Evolutionary conservation across 2,888 invertebrate genomes (phyloP).

Genomic region (Volucella bombylans): DNA sequence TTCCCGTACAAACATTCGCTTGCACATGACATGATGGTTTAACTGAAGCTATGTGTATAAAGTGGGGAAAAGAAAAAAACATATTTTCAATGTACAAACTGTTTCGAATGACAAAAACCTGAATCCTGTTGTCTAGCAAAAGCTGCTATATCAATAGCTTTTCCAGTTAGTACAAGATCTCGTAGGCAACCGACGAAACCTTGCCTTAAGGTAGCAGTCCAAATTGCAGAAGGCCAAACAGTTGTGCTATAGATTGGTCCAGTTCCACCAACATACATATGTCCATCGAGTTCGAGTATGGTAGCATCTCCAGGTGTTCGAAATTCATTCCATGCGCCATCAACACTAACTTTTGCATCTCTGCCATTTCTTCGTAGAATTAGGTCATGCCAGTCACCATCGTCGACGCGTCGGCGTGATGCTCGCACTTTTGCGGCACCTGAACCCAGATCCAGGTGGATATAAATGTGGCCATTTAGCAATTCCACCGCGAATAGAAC

Average conservation of each 20-base stretch:
- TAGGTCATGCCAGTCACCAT: slow-evolving; percentile 96
- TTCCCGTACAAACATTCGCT: slow-evolving; percentile 90
- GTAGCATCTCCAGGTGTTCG: slow-evolving; percentile 94
- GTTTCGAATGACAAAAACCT: slow-evolving; percentile 83
- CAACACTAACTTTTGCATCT: slow-evolving; percentile 94
- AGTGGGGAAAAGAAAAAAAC: slow-evolving; percentile 57
- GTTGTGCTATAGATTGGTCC: slow-evolving; percentile 90
- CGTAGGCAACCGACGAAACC: slow-evolving; percentile 97
- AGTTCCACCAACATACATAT: slow-evolving; percentile 94
- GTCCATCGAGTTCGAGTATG: slow-evolving; percentile 93
- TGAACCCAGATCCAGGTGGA: slow-evolving; percentile 95
- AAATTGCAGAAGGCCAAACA: slow-evolving; percentile 91
- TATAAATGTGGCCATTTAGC: slow-evolving; percentile 95
- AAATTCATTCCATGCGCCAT: slow-evolving; percentile 93
- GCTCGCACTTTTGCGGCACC: slow-evolving; percentile 94
- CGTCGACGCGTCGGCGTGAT: slow-evolving; percentile 91
- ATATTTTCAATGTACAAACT: background rate
- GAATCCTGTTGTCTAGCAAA: slow-evolving; percentile 95
- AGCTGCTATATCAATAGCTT: slow-evolving; percentile 93
- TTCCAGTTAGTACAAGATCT: slow-evolving; percentile 93
- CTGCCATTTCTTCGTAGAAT: slow-evolving; percentile 91
- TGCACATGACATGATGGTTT: slow-evolving; percentile 93
- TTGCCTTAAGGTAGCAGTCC: slow-evolving; percentile 94
- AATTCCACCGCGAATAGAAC: slow-evolving; percentile 97
- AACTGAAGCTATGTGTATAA: slow-evolving; percentile 87